Percentiles rank a stretch among this genome's conserved stretches.
These are phyloP conservation scores for Dicerorhinus sumatrensis DNA, from an alignment of 2,113 vertebrate genomes.

Conservation along the genomic window DNA sequence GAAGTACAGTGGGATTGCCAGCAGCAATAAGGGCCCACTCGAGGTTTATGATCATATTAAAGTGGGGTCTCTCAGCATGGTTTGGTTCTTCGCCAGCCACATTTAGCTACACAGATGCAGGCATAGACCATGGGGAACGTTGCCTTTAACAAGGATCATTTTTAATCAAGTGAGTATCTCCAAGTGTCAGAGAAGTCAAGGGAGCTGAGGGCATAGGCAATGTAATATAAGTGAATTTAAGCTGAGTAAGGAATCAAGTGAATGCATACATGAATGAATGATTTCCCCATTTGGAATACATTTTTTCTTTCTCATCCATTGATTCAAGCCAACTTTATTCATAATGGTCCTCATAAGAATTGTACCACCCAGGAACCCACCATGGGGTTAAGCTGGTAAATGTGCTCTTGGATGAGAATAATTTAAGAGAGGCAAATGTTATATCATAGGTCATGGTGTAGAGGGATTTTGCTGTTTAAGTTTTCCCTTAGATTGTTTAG, in stretches of 20 bases:
- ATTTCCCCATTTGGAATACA: not conserved
- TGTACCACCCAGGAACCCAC: not conserved
- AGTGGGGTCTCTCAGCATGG: not conserved
- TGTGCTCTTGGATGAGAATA: not conserved
- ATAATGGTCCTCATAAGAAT: not conserved
- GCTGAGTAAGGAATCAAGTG: not conserved
- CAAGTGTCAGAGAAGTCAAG: not conserved
- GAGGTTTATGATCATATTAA: not conserved
- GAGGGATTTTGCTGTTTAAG: not conserved
- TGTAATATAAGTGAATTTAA: not conserved
- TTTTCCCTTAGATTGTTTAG: constrained; percentile 38
- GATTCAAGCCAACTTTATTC: not conserved
- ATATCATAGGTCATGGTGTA: not conserved
- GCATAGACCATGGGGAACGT: not conserved
- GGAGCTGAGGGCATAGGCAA: not conserved
- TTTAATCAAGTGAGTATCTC: not conserved
- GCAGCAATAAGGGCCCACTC: not conserved
- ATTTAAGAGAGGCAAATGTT: not conserved
- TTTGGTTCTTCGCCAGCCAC: not conserved
- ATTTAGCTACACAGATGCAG: not conserved
- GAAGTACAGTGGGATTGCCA: not conserved
- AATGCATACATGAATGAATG: not conserved
- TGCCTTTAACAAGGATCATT: not conserved
- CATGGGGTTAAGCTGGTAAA: not conserved
- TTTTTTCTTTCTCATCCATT: not conserved